Conservation (phyloP, 23 tunicate genomes). For the Botrylloides violaceus region DNA sequence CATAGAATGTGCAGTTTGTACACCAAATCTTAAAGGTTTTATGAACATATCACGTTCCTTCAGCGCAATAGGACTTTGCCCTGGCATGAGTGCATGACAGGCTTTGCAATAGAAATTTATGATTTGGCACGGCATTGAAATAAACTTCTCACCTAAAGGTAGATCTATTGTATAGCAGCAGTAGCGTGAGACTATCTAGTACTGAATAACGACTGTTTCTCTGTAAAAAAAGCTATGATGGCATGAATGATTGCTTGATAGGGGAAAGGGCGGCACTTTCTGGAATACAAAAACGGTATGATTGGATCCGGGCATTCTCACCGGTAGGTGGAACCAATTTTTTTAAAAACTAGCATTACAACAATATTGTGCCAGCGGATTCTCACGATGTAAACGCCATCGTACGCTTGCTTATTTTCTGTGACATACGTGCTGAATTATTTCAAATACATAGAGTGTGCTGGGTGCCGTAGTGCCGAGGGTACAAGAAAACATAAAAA, state of each 20-base stretch:
- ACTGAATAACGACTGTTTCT: not conserved
- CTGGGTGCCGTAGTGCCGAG: not conserved
- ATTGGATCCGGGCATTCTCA: not conserved
- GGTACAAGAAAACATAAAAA: not conserved
- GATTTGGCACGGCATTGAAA: not conserved
- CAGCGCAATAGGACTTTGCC: not conserved
- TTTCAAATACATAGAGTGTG: not conserved
- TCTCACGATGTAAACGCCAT: too few relatives aligned
- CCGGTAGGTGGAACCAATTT: not conserved
- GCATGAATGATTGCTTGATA: not conserved
- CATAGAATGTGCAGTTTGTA: not conserved
- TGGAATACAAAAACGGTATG: not conserved
- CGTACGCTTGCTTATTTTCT: too few relatives aligned
- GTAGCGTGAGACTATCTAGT: not conserved
- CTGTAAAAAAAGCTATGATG: not conserved
- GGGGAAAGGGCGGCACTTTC: not conserved
- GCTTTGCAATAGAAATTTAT: not conserved
- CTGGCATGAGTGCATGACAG: not conserved
- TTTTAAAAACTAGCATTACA: not conserved
- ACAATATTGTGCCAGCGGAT: too few relatives aligned
- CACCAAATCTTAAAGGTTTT: too few relatives aligned
- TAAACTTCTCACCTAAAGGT: not conserved
- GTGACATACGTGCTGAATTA: too few relatives aligned
- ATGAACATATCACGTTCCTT: too few relatives aligned
- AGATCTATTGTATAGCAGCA: not conserved